A percentile compares a stretch with the other conserved stretches of the same genome.
phyloP scores from a whole-genome alignment of 1,140 invertebrate genomes.

The Cydia strobilella region DNA sequence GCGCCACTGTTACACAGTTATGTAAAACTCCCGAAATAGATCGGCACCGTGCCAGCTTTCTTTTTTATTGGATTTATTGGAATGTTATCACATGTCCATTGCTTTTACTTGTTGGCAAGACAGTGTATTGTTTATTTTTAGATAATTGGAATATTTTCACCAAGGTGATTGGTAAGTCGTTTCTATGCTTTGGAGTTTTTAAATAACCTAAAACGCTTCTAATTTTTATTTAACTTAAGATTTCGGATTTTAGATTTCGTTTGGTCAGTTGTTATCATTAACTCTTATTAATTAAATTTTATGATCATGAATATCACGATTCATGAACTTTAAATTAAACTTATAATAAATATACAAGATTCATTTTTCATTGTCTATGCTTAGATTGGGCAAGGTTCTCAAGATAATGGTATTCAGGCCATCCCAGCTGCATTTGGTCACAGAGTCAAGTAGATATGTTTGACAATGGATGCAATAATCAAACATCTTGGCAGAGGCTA shows the following conservation, averaged over 20 bases:
- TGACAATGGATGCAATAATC: not conserved
- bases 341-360: not conserved
- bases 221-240: too few species aligned
- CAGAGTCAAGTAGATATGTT: too few species aligned
- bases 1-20: constrained; percentile 35
- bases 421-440: too few species aligned
- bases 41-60: constrained; percentile 26
- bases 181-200: not conserved
- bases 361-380: too few species aligned
- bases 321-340: not conserved
- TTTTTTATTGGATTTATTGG: not conserved
- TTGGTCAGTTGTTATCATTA: too few species aligned
- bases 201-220: not conserved
- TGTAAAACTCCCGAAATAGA: constrained; percentile 42
- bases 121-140: not conserved
- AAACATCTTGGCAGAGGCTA: not conserved
- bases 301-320: too few species aligned
- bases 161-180: not conserved
- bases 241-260: too few species aligned
- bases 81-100: constrained; percentile 1
- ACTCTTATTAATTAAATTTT: too few species aligned
- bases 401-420: too few species aligned
- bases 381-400: too few species aligned
- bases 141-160: not conserved
- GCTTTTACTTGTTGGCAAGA: not conserved